Conservation (phyloP, 1,140 invertebrate genomes). For the Drosophila virilis region DNA sequence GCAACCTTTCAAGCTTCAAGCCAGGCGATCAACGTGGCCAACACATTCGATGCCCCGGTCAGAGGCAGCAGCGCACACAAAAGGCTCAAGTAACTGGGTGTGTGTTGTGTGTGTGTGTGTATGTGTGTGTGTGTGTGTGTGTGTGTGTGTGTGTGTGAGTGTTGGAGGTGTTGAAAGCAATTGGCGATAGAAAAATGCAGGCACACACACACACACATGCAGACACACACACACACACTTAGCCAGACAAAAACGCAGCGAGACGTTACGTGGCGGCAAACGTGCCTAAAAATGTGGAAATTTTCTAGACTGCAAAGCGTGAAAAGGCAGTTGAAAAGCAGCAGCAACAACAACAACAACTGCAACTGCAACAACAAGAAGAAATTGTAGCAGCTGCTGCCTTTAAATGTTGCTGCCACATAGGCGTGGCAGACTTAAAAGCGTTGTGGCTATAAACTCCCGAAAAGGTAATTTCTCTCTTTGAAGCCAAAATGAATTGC, state of each 20-base stretch:
- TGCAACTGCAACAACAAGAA: no score
- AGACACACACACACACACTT: background rate
- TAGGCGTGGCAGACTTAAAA: conserved; percentile 51
- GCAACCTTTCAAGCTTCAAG: conserved; percentile 50
- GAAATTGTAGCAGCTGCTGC: background rate
- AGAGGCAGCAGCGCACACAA: conserved; percentile 17
- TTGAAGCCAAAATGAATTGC: conserved; percentile 66
- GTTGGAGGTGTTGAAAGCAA: conserved; percentile 76
- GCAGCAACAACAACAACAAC: conserved; percentile 18
- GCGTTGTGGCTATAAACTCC: conserved; percentile 41
- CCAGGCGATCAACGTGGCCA: conserved; percentile 42
- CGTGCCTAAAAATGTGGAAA: conserved; percentile 76
- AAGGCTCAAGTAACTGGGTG: conserved; percentile 15
- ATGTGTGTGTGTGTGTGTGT: conserved; percentile 22
- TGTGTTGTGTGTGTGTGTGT: conserved; percentile 1
- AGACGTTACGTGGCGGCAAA: conserved; percentile 51
- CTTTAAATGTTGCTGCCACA: conserved; percentile 38
- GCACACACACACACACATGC: conserved; percentile 12
- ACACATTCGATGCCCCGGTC: conserved; percentile 13
- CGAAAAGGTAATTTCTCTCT: conserved; percentile 74
- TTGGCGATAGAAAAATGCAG: conserved; percentile 70
- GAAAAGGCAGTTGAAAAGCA: conserved; percentile 67
- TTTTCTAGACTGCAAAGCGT: conserved; percentile 70
- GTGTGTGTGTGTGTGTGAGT: conserved; percentile 15
- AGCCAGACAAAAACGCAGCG: conserved; percentile 53